Conservation (phyloP, 2,888 invertebrate genomes). For the Hedya salicella region DNA sequence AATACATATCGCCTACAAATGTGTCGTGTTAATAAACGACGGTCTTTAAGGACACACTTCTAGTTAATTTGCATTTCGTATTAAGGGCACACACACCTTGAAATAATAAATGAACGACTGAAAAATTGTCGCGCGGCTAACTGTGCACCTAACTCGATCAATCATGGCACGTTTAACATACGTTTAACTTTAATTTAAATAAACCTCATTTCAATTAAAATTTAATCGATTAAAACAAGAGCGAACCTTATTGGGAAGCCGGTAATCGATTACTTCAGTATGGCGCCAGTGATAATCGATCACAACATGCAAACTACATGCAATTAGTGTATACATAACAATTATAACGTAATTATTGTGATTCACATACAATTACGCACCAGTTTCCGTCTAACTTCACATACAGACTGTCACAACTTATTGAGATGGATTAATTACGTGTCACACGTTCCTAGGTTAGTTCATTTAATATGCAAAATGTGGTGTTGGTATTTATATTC, state of each 20-base stretch:
- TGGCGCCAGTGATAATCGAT: slow-evolving; percentile 36
- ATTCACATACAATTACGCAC: slow-evolving; percentile 8
- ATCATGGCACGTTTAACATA: slow-evolving; percentile 16
- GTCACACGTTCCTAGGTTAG: background rate
- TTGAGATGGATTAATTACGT: background rate
- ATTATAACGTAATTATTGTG: slow-evolving; percentile 33
- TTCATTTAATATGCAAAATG: background rate
- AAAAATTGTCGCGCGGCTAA: slow-evolving; percentile 10
- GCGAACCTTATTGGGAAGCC: slow-evolving; percentile 27
- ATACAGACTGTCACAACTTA: slow-evolving; percentile 20
- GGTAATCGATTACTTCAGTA: slow-evolving; percentile 12
- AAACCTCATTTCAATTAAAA: slow-evolving; percentile 32
- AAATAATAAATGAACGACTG: background rate
- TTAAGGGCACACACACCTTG: slow-evolving; percentile 3
- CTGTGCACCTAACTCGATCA: background rate
- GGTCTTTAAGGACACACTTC: background rate
- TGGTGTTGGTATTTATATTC: too few relatives aligned
- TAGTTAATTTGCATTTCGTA: background rate
- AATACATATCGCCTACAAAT: too few relatives aligned
- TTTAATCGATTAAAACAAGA: slow-evolving; percentile 32
- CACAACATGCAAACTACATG: slow-evolving; percentile 26
- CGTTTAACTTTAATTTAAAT: slow-evolving; percentile 21
- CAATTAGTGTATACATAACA: slow-evolving; percentile 28
- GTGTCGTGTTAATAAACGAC: background rate
- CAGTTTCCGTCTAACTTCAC: slow-evolving; percentile 11